Evolutionary conservation across 2,113 vertebrate genomes (phyloP).

Genomic region (Paedocypris sp.): DNA sequence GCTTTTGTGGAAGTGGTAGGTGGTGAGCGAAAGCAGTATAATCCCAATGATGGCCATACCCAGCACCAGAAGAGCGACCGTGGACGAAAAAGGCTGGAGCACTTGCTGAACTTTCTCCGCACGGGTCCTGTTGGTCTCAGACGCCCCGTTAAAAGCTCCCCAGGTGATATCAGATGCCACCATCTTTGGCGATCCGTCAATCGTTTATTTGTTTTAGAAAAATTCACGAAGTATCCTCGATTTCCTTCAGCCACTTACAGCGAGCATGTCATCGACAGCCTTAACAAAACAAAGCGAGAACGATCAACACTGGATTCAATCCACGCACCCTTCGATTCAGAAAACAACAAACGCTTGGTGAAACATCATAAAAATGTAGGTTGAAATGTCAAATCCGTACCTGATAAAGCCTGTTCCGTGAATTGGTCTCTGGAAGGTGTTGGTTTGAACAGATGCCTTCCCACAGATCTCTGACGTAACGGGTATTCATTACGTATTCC

Average conservation of each 20-base stretch:
- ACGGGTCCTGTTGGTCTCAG: conserved; percentile 69
- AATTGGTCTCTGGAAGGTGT: background rate
- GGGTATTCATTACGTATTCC: background rate
- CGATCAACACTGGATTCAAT: too few relatives aligned
- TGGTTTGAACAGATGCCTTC: conserved; percentile 7
- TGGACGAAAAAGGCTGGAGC: conserved; percentile 86
- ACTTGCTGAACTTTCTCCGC: conserved; percentile 76
- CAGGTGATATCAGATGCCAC: conserved; percentile 10
- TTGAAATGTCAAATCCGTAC: background rate
- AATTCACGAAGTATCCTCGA: background rate
- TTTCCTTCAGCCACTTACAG: background rate
- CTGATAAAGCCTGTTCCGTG: background rate
- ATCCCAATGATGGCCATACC: conserved; percentile 83
- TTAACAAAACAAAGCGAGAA: too few relatives aligned
- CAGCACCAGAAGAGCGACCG: conserved; percentile 84
- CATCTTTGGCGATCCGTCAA: conserved; percentile 5
- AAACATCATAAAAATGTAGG: background rate
- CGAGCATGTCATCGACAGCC: background rate
- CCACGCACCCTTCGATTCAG: too few relatives aligned
- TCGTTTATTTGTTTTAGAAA: background rate
- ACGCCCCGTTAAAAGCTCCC: conserved; percentile 59
- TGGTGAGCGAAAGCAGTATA: conserved; percentile 84
- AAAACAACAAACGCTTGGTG: background rate
- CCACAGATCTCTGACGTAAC: conserved; percentile 12
- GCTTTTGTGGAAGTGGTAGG: conserved; percentile 90